Evolutionary conservation across 2,113 vertebrate species (phyloP).

Genomic region (Cnemophilus loriae): DNA sequence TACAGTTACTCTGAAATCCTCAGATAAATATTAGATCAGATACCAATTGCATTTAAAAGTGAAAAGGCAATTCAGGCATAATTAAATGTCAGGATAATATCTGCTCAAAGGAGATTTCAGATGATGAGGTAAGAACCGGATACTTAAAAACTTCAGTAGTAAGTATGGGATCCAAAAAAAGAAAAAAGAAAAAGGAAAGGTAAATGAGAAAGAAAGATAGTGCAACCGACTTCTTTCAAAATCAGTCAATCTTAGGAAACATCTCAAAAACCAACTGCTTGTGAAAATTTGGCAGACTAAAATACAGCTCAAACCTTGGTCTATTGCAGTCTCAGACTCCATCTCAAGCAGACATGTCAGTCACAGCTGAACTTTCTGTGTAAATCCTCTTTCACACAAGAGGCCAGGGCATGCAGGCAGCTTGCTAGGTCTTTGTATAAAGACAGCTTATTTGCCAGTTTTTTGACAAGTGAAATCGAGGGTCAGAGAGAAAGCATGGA

Average conservation of each 20-base stretch:
- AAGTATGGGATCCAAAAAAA: not conserved
- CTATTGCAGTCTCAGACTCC: not conserved
- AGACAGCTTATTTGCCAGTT: not conserved
- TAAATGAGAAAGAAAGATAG: not conserved
- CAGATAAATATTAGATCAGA: not conserved
- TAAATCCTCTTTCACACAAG: not conserved
- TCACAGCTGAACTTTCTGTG: not conserved
- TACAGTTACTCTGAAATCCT: not conserved
- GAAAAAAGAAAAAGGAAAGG: accelerated
- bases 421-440: not conserved
- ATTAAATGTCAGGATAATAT: not conserved
- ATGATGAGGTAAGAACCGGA: not conserved
- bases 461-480: not conserved
- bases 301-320: not conserved
- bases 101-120: not conserved
- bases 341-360: not conserved
- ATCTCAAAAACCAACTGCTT: not conserved
- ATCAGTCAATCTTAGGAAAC: not conserved
- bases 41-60: not conserved
- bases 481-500: not conserved
- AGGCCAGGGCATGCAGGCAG: not conserved
- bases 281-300: not conserved
- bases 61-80: not conserved
- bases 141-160: not conserved
- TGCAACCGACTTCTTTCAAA: not conserved